A percentile compares a stretch with the other conserved stretches of the same genome.
These are phyloP conservation scores for Anabas testudineus DNA, from an alignment of 2,797 vertebrate species.

Conservation along the genomic window DNA sequence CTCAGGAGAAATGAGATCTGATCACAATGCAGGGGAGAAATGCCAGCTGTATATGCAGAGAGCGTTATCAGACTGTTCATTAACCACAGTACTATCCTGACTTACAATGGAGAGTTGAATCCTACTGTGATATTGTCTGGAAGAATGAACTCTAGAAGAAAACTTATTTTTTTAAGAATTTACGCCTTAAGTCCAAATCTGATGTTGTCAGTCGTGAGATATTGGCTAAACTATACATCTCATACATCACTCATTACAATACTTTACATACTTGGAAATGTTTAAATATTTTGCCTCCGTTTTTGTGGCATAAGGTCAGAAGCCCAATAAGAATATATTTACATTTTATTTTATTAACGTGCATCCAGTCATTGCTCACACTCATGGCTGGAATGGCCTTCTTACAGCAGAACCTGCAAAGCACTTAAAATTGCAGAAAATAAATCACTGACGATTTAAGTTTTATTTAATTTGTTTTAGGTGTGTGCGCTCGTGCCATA, in stretches of 20 bases:
- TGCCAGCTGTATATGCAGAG: slow-evolving; percentile 50
- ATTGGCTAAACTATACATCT: too few species aligned
- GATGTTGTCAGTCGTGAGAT: too few species aligned
- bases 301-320: too few species aligned
- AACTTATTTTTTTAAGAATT: background rate
- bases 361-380: too few species aligned
- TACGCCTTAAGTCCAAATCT: background rate
- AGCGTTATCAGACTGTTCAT: slow-evolving; percentile 40
- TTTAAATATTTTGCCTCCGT: too few species aligned
- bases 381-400: background rate
- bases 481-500: slow-evolving; percentile 30
- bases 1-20: slow-evolving; percentile 33
- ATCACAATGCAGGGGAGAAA: slow-evolving; percentile 41
- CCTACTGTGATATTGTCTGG: background rate
- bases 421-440: slow-evolving; percentile 22
- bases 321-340: too few species aligned
- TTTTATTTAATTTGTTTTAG: slow-evolving; percentile 45
- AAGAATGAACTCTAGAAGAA: background rate
- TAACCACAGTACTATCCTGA: background rate
- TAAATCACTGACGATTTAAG: slow-evolving; percentile 47
- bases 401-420: slow-evolving; percentile 17
- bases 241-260: too few species aligned
- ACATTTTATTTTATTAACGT: too few species aligned
- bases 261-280: too few species aligned
- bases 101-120: background rate